A percentile compares a stretch with the other conserved stretches of the same genome.
These are phyloP conservation scores for Pachyrhynchus sulphureomaculatus DNA, from an alignment of 1,140 invertebrate species.

Conservation along the genomic window DNA sequence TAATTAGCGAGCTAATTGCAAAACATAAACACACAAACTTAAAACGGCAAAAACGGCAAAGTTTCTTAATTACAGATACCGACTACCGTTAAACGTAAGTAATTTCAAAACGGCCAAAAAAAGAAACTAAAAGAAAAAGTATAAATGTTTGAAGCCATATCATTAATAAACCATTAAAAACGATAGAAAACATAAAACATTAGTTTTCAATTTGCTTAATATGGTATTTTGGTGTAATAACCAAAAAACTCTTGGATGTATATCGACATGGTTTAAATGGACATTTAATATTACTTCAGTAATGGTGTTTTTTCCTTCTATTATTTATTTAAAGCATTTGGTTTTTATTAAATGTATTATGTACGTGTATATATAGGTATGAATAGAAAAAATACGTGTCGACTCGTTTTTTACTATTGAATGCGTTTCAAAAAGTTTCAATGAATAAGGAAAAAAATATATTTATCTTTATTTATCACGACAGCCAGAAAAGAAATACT, in stretches of 20 bases:
- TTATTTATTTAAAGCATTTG: not conserved
- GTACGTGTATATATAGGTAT: too few relatives aligned
- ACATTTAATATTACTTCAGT: slow-evolving; percentile 22
- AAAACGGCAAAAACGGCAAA: too few relatives aligned
- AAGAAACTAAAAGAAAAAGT: slow-evolving; percentile 19
- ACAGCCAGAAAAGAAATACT: too few relatives aligned
- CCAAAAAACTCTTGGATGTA: slow-evolving; percentile 7
- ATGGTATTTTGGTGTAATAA: slow-evolving; percentile 24
- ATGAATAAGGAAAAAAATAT: too few relatives aligned
- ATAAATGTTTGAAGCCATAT: slow-evolving; percentile 7
- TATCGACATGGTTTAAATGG: slow-evolving; percentile 22
- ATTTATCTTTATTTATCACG: too few relatives aligned
- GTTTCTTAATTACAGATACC: too few relatives aligned
- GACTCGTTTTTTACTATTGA: too few relatives aligned
- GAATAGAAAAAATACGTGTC: too few relatives aligned
- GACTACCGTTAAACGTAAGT: too few relatives aligned
- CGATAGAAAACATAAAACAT: slow-evolving; percentile 21
- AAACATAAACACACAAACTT: too few relatives aligned
- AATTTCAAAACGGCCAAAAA: not conserved
- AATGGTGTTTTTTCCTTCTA: slow-evolving; percentile 21
- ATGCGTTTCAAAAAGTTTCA: too few relatives aligned
- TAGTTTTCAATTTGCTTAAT: slow-evolving; percentile 30
- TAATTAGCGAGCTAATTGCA: too few relatives aligned
- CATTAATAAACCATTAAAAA: slow-evolving; percentile 27
- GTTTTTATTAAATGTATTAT: not conserved